Evolutionary conservation across 1,140 invertebrate genomes (phyloP).

Genomic region (Trichoplusia ni): DNA sequence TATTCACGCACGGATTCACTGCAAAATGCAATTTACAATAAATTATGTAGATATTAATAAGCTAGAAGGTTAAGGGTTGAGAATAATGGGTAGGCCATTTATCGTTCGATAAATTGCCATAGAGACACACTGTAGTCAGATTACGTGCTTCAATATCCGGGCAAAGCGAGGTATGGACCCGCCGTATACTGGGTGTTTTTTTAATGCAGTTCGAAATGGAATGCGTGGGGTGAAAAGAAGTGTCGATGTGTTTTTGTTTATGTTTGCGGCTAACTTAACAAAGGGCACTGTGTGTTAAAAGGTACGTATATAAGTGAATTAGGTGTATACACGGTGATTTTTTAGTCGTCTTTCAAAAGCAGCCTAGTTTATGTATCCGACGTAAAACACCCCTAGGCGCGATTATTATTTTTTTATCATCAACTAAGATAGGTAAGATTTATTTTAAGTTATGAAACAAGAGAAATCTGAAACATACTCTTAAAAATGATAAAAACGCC

Average conservation of each 20-base stretch:
- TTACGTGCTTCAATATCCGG: conserved; percentile 81
- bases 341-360: too few species aligned
- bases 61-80: conserved; percentile 76
- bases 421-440: too few species aligned
- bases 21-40: conserved; percentile 79
- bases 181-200: conserved; percentile 10
- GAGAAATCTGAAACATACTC: too few species aligned
- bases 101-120: conserved; percentile 79
- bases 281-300: too few species aligned
- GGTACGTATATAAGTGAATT: too few species aligned
- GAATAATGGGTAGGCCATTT: conserved; percentile 74
- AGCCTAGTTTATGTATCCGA: too few species aligned
- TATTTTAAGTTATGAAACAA: too few species aligned
- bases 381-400: too few species aligned
- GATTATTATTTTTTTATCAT: too few species aligned
- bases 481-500: too few species aligned
- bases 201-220: conserved; percentile 25
- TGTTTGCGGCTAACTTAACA: neutral
- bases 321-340: too few species aligned
- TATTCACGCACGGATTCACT: conserved; percentile 23
- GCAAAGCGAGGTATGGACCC: conserved; percentile 38
- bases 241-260: conserved; percentile 22
- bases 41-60: conserved; percentile 81
- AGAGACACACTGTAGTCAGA: conserved; percentile 76
- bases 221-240: conserved; percentile 17